These are phyloP conservation scores for Protophormia terraenovae DNA, from an alignment of 2,888 invertebrate genomes.

Conservation along the genomic window DNA sequence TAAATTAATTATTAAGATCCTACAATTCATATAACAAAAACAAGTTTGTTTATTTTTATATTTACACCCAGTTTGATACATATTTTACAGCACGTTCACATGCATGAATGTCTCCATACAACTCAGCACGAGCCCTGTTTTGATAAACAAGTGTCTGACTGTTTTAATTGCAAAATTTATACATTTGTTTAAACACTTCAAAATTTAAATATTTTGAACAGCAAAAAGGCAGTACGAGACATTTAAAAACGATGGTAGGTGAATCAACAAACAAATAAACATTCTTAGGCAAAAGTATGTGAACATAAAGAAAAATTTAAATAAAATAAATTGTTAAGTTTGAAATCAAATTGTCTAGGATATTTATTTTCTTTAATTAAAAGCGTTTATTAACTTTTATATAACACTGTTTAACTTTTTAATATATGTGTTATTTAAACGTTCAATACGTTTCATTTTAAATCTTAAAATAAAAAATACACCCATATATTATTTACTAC, in stretches of 20 bases:
- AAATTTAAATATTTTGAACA: background rate
- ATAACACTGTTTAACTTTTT: too few relatives aligned
- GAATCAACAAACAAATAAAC: background rate
- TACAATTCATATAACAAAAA: background rate
- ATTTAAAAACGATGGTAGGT: background rate
- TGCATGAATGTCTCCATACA: background rate
- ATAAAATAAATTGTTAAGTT: too few relatives aligned
- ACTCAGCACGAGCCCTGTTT: background rate
- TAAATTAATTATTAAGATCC: background rate
- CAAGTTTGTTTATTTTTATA: background rate
- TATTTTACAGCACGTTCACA: background rate
- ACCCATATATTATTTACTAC: background rate
- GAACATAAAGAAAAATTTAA: too few relatives aligned
- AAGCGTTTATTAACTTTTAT: too few relatives aligned
- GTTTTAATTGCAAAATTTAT: conserved; percentile 4
- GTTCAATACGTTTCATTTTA: background rate
- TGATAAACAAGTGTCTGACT: background rate
- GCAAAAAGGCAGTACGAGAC: background rate
- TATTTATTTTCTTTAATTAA: too few relatives aligned
- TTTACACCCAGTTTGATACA: conserved; percentile 21
- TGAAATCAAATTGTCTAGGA: too few relatives aligned
- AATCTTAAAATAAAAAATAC: conserved; percentile 2
- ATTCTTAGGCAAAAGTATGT: too few relatives aligned
- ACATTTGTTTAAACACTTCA: background rate
- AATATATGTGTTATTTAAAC: too few relatives aligned